Evolutionary conservation across 2,797 vertebrate species (phyloP).

Genomic region (Lutjanus campechanus): DNA sequence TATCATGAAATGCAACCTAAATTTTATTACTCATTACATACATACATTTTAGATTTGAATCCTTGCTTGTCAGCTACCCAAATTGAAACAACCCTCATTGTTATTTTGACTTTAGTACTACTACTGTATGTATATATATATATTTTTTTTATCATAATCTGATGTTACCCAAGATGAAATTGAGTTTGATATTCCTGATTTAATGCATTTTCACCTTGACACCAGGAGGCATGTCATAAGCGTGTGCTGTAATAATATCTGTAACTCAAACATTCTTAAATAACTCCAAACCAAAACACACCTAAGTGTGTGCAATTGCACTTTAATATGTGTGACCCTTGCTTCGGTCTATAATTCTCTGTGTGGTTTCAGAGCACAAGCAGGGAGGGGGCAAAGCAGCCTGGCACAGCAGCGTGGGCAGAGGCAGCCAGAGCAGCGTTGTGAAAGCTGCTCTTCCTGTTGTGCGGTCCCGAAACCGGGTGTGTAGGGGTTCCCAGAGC

Average conservation of each 20-base stretch:
- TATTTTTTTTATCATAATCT: no score
- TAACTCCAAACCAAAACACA: neutral
- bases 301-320: neutral
- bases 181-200: no score
- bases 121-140: no score
- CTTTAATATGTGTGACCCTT: conserved; percentile 27
- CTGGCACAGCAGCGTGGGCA: conserved; percentile 48
- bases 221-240: neutral
- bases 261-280: neutral
- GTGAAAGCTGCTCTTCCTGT: conserved; percentile 85
- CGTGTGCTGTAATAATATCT: neutral
- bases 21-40: no score
- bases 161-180: no score
- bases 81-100: no score
- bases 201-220: neutral
- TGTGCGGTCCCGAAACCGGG: conserved; percentile 67
- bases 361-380: conserved; percentile 52
- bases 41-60: no score
- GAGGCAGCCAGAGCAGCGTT: conserved; percentile 65
- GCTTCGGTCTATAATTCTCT: conserved; percentile 31
- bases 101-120: no score
- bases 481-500: conserved; percentile 68
- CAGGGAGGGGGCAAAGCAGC: conserved; percentile 20
- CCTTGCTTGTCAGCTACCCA: no score
- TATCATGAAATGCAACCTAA: no score